Evolutionary conservation across 2,888 invertebrate genomes (phyloP).

Genomic region (Sipha maydis): DNA sequence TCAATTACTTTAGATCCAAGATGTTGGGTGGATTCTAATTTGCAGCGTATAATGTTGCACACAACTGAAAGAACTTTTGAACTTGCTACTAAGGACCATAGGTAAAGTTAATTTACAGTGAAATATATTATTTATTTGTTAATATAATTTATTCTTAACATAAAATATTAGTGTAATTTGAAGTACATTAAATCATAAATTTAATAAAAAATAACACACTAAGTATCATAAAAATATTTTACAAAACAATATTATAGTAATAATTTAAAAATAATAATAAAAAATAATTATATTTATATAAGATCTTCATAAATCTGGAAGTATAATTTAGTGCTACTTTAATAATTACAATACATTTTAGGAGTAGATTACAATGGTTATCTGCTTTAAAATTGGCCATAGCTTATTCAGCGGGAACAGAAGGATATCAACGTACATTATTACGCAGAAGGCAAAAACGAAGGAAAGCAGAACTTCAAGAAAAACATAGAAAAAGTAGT

Average conservation of each 20-base stretch:
- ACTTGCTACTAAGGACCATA: conserved; percentile 79
- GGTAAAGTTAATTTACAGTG: conserved; percentile 67
- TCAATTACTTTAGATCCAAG: conserved; percentile 73
- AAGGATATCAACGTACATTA: conserved; percentile 77
- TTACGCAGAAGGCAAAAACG: conserved; percentile 70
- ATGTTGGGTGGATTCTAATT: conserved; percentile 74
- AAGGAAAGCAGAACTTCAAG: conserved; percentile 70
- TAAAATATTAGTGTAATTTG: no score
- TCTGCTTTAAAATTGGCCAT: conserved; percentile 79
- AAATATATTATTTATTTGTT: no score
- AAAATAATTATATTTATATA: no score
- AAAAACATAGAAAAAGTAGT: conserved; percentile 71
- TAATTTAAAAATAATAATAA: no score
- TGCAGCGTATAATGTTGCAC: conserved; percentile 75
- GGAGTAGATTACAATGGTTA: conserved; percentile 80
- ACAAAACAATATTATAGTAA: no score
- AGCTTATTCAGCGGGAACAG: conserved; percentile 76
- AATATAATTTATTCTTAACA: no score
- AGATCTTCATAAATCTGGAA: not conserved
- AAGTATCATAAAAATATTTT: no score
- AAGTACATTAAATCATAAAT: not conserved
- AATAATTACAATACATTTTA: conserved; percentile 65
- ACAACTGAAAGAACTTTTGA: conserved; percentile 80
- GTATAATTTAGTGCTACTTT: not conserved
- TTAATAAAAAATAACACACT: no score